Base-by-base conservation (phyloP, 2,113 vertebrate species). In the Chloebia gouldiae region DNA sequence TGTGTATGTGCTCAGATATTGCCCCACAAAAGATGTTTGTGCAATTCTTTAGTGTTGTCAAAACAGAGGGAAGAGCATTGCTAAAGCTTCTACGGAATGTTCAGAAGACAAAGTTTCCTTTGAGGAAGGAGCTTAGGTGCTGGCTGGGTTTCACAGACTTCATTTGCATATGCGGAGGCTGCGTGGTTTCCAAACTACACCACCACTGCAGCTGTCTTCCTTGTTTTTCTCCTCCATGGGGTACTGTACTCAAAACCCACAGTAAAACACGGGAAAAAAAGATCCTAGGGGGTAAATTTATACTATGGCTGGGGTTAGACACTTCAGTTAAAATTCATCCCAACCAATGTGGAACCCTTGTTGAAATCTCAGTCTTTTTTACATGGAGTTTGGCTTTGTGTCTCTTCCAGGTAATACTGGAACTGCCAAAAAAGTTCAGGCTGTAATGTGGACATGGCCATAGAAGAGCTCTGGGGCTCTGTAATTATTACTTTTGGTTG, bases 31-130 rank as follows among this genome's bases (percentile, higher is more conserved):
- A 90, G 71, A 60, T 60, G 68, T 90, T 94, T 95, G 90, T 94
- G 92, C 95, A 96, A 60, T 95, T 95, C 80, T 90, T 45, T 19
- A 12, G 1, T 95, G 92, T 96, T 95, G 90, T 75, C 90, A 95
- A 93, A 94, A 96, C 82, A 97, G 2, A 83, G 71, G 56, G 56
- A 65, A 90, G 64, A 90, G 85, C 53, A 53, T 78, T 94, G 64
- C 85, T 93, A 80, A 92, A 88, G 88, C 90, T 94, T 31, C 68
- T 23, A 51, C 81, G 66, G 56, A 96, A 69, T 3, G 57, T 77
- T 95, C 44, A 40, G 71, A 90, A 92, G 90, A 87, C 92, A 86
- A 80, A 54, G 71, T 94, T 96, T 86, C 68, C 54, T 93, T 95
- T 95, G 92, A 94, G 92, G 81, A 84, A 70, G 92, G n/a, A 83